phyloP scores from a whole-genome alignment of 2,888 invertebrate genomes.

The Pollenia labialis region DNA sequence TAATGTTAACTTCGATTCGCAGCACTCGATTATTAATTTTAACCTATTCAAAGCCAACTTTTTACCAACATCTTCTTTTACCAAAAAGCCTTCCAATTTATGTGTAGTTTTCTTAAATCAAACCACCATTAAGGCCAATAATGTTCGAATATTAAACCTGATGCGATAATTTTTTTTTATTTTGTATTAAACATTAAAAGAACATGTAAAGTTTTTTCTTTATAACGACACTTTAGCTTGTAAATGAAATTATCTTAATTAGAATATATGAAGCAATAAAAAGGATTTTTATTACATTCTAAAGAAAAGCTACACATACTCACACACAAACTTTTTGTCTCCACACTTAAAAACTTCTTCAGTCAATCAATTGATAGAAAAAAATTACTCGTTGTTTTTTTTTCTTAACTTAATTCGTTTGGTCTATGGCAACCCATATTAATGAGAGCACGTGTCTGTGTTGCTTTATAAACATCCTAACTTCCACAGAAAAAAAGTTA shows the following conservation, averaged over 20 bases:
- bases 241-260: conserved; percentile 78
- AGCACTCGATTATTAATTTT: too few relatives aligned
- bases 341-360: neutral
- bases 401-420: conserved; percentile 33
- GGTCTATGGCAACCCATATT: conserved; percentile 62
- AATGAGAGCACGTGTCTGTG: conserved; percentile 60
- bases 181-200: conserved; percentile 31
- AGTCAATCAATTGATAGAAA: conserved; percentile 17
- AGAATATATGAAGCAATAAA: conserved; percentile 79
- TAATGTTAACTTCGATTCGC: too few relatives aligned
- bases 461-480: neutral
- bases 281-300: conserved; percentile 75
- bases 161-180: neutral
- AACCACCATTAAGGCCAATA: conserved; percentile 43
- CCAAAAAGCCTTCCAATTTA: neutral
- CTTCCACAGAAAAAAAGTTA: neutral
- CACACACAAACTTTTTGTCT: neutral
- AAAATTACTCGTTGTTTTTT: neutral
- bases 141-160: conserved; percentile 30
- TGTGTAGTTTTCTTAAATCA: conserved; percentile 1
- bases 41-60: too few relatives aligned
- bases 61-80: neutral
- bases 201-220: conserved; percentile 35
- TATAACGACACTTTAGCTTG: conserved; percentile 24
- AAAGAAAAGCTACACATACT: conserved; percentile 29